A percentile compares a stretch with the other conserved stretches of the same genome.
These are phyloP conservation scores for Hyposoter dolosus DNA, from an alignment of 2,888 invertebrate species.

Conservation along the genomic window DNA sequence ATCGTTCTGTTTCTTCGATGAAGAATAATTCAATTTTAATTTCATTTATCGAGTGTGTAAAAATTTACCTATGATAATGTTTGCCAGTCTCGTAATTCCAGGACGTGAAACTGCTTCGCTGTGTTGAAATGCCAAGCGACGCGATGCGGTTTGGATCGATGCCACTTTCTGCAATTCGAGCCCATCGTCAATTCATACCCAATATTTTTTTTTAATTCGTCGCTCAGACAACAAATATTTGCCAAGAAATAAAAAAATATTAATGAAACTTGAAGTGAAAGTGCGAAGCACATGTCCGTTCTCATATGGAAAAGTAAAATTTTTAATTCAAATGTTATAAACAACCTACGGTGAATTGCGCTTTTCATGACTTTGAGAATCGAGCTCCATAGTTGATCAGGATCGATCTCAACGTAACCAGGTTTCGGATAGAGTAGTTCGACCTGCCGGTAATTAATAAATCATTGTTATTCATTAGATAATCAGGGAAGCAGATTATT, in stretches of 20 bases:
- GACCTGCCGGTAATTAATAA: constrained; percentile 86
- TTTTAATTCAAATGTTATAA: neutral
- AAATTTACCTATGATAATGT: constrained; percentile 89
- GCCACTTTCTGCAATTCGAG: constrained; percentile 88
- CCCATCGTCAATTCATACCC: neutral
- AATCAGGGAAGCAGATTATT: neutral
- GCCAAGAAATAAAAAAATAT: neutral
- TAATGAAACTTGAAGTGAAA: neutral
- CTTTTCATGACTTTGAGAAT: constrained; percentile 89
- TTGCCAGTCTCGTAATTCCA: constrained; percentile 92
- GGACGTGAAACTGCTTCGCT: constrained; percentile 92
- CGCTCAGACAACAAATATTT: neutral
- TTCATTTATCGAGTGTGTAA: neutral
- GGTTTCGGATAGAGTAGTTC: constrained; percentile 91
- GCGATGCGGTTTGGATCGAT: constrained; percentile 89
- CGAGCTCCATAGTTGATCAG: constrained; percentile 91
- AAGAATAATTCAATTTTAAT: neutral
- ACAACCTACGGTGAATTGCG: constrained; percentile 88
- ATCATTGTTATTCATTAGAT: neutral
- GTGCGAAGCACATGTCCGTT: neutral
- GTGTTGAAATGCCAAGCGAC: constrained; percentile 93
- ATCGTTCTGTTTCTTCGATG: neutral
- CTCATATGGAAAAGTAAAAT: neutral
- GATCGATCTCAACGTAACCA: constrained; percentile 95
- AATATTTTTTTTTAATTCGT: neutral